Evolutionary conservation across 2,113 vertebrate species (phyloP).

Genomic region (Eurystomus gularis): DNA sequence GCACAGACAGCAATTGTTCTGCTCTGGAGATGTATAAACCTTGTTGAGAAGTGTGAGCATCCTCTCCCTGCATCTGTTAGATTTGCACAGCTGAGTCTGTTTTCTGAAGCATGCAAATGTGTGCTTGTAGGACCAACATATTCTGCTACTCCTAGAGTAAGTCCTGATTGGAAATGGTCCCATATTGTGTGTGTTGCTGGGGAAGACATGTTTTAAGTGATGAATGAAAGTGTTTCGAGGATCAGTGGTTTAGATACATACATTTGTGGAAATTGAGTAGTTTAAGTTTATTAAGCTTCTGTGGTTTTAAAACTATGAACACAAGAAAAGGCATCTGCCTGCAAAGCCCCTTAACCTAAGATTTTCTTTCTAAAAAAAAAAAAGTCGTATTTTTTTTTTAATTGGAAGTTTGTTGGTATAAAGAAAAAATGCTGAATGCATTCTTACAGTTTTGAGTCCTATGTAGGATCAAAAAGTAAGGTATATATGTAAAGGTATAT

Average conservation of each 20-base stretch:
- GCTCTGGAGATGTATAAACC: not conserved
- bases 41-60: not conserved
- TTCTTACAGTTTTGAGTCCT: slow-evolving; percentile 26
- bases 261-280: not conserved
- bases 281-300: not conserved
- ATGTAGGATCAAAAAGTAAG: slow-evolving; percentile 26
- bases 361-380: not conserved
- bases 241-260: not conserved
- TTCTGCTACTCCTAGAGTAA: not conserved
- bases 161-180: not conserved
- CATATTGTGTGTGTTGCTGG: accelerated
- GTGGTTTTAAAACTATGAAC: not conserved
- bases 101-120: not conserved
- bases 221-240: not conserved
- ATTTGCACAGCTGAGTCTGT: not conserved
- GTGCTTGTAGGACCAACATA: not conserved
- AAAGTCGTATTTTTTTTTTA: not conserved
- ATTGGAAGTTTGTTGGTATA: not conserved
- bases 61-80: not conserved
- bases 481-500: slow-evolving; percentile 6
- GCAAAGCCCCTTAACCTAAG: not conserved
- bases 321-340: not conserved
- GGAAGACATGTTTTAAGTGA: not conserved
- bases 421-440: not conserved
- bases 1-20: not conserved